These are phyloP conservation scores for Hemibagrus guttatus DNA, from an alignment of 2,797 vertebrate genomes.

Conservation along the genomic window DNA sequence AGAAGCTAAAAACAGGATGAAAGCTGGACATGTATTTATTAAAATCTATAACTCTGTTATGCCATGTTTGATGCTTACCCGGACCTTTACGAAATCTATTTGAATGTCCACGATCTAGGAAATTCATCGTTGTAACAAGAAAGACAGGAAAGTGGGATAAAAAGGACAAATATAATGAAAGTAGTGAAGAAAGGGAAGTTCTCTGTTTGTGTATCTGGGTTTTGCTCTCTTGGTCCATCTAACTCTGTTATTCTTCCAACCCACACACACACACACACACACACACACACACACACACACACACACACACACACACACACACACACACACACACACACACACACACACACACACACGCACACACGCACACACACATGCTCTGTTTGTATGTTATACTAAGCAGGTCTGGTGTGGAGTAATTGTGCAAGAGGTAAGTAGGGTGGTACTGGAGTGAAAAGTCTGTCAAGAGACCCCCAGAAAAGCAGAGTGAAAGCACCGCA, in stretches of 20 bases:
- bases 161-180: neutral
- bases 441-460: neutral
- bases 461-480: neutral
- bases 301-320: neutral
- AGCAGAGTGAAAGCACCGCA: neutral
- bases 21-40: neutral
- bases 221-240: neutral
- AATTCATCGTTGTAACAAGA: neutral
- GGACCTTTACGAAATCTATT: neutral
- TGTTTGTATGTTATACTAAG: neutral
- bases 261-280: neutral
- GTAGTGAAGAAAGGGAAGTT: neutral
- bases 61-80: neutral
- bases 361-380: no score
- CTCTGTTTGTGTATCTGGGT: neutral
- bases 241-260: neutral
- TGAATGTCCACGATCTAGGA: neutral
- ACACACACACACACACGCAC: no score
- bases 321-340: neutral
- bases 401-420: neutral
- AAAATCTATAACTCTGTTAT: neutral
- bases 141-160: no score
- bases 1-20: neutral
- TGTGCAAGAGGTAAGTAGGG: neutral
- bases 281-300: no score